These are phyloP conservation scores for Girardinus metallicus DNA, from an alignment of 2,797 vertebrate species.

Conservation along the genomic window DNA sequence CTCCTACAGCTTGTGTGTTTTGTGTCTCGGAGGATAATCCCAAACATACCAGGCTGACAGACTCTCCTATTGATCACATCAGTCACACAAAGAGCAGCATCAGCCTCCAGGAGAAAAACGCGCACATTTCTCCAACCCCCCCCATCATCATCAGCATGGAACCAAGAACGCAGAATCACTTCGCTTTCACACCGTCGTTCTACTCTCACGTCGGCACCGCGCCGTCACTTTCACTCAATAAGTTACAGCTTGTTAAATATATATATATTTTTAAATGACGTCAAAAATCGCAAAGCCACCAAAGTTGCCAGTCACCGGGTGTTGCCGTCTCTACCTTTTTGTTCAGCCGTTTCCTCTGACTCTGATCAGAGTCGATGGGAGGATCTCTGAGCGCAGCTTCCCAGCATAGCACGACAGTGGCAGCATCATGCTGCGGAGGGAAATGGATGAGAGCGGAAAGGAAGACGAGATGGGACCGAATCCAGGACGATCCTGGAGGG, in stretches of 20 bases:
- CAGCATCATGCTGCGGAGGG: not conserved
- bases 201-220: not conserved
- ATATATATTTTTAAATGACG: not conserved
- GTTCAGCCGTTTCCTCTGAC: not conserved
- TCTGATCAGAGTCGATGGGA: not conserved
- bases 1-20: slow-evolving; percentile 17
- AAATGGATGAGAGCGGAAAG: not conserved
- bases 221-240: not conserved
- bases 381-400: not conserved
- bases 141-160: slow-evolving; percentile 23
- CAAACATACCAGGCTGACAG: slow-evolving; percentile 48
- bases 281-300: not conserved
- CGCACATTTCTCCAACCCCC: not conserved
- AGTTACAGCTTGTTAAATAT: not conserved
- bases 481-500: not conserved
- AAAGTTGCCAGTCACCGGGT: not conserved
- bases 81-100: slow-evolving; percentile 28
- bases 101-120: slow-evolving; percentile 12
- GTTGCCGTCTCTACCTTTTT: not conserved
- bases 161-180: slow-evolving; percentile 16
- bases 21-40: slow-evolving; percentile 25
- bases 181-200: slow-evolving; percentile 17
- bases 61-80: slow-evolving; percentile 49
- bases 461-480: not conserved
- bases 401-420: not conserved